phyloP scores from a whole-genome alignment of 1,140 invertebrate genomes.

The Drosophila leontia region DNA sequence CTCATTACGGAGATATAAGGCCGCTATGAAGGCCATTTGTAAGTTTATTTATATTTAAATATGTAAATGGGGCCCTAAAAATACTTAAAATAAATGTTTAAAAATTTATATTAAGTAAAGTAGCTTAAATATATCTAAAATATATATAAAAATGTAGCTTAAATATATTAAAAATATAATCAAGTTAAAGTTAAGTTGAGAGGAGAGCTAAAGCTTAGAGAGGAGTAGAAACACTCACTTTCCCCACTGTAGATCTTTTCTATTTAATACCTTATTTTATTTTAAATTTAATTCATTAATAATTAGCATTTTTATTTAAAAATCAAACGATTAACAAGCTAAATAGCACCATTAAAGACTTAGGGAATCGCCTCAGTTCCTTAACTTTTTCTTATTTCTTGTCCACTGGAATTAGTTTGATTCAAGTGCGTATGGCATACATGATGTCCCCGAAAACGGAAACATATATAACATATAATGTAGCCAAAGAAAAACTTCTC shows the following conservation, averaged over 20 bases:
- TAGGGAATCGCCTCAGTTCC: neutral
- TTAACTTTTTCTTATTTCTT: too few relatives aligned
- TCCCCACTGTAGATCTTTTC: neutral
- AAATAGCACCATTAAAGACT: too few relatives aligned
- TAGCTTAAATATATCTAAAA: neutral
- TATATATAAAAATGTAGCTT: neutral
- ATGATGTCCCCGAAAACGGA: conserved; percentile 32
- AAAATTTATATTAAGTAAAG: too few relatives aligned
- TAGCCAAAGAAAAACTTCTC: too few relatives aligned
- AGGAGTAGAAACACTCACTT: neutral
- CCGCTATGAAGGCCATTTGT: conserved; percentile 1
- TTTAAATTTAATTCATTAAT: neutral
- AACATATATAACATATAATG: neutral
- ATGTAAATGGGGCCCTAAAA: neutral
- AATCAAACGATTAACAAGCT: neutral
- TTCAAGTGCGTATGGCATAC: conserved; percentile 49
- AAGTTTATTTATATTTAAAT: neutral
- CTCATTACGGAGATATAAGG: neutral
- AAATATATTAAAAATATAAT: too few relatives aligned
- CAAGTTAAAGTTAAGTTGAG: too few relatives aligned
- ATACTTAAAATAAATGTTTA: neutral
- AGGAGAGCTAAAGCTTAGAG: too few relatives aligned
- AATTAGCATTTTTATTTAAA: neutral
- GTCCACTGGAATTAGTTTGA: conserved; percentile 30
- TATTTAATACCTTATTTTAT: neutral